Evolutionary conservation across 2,888 invertebrate genomes (phyloP), one percentile per base, ranked within the genome.

Genomic region (Nezara viridula): DNA sequence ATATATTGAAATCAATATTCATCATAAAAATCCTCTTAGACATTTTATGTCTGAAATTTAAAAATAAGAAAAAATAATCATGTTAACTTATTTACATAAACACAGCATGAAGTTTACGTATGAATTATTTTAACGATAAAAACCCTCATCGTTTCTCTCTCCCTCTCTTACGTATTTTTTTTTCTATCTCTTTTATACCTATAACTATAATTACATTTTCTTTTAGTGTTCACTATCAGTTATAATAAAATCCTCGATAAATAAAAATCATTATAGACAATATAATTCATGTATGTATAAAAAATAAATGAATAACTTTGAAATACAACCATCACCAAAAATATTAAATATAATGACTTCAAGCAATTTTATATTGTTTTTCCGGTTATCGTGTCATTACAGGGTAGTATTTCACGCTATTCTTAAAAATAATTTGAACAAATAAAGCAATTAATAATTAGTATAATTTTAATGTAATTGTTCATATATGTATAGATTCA

Each of bases 361-460:
- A 81, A 47, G 81, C 81, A 24, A 47, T 44, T 44, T 44, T 81
- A 24, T 40, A 10, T 1, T 81, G 6, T 44, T 40, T 47, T 21
- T 40, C 81, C 81, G 81, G 47, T 81, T 37, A 44, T 81, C n/a
- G 44, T 73, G 7, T 73, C 19, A 19, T 32, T 40, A 44, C 3
- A 44, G 81, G 81, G 81, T 81, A 47, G 81, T 81, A 81, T 81
- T 81, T 81, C 81, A 81, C 44, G 81, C 40, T 81, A 81, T 81
- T 81, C 81, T 81, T 44, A 47, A 44, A 27, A 44, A 44, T 44
- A 81, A 81, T 81, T n/a, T n/a, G n/a, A 81, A 81, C 14, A 40
- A 77, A 77, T 40, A 77, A 77, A 40, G 40, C 81, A n/a, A 1
- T 10, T 44, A 0, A n/a, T 81, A n/a, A 44, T 47, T 10, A n/a